Conservation (phyloP, 2,113 vertebrate genomes). For the Henicopernis longicauda region DNA sequence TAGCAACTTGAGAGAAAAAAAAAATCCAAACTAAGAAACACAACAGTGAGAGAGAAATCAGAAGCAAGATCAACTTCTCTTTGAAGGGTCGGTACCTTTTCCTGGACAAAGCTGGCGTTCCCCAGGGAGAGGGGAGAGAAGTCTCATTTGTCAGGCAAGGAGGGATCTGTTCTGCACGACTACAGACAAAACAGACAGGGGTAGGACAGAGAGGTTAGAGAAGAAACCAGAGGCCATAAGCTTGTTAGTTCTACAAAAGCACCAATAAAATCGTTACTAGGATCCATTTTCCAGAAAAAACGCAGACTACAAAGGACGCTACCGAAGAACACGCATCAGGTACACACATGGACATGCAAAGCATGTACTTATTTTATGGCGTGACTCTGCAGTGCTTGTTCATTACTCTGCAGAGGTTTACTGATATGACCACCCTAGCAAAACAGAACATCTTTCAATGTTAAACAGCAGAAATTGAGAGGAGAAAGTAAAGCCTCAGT, state of each 20-base stretch:
- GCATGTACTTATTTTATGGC: background rate
- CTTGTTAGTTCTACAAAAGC: slow-evolving; percentile 74
- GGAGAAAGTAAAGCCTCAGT: background rate
- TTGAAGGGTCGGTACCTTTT: slow-evolving; percentile 90
- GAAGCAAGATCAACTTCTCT: slow-evolving; percentile 36
- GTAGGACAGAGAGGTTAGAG: slow-evolving; percentile 75
- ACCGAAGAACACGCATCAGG: background rate
- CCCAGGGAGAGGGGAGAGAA: slow-evolving; percentile 98
- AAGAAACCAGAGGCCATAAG: slow-evolving; percentile 62
- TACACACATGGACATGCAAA: background rate
- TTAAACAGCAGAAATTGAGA: background rate
- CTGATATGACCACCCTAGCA: background rate
- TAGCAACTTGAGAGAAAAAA: background rate
- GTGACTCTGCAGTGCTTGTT: background rate
- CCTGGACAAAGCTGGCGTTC: slow-evolving; percentile 96
- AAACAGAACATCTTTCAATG: background rate
- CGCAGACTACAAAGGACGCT: background rate
- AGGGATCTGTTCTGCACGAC: slow-evolving; percentile 97
- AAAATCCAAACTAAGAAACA: background rate
- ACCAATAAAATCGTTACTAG: background rate
- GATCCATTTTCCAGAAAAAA: background rate
- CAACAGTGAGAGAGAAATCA: background rate
- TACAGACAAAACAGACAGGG: slow-evolving; percentile 82
- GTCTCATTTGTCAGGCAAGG: slow-evolving; percentile 99
- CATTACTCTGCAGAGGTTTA: background rate